A percentile compares a stretch with the other conserved stretches of the same genome.
phyloP scores from a whole-genome alignment of 2,888 invertebrate genomes.

The Danaus chrysippus region DNA sequence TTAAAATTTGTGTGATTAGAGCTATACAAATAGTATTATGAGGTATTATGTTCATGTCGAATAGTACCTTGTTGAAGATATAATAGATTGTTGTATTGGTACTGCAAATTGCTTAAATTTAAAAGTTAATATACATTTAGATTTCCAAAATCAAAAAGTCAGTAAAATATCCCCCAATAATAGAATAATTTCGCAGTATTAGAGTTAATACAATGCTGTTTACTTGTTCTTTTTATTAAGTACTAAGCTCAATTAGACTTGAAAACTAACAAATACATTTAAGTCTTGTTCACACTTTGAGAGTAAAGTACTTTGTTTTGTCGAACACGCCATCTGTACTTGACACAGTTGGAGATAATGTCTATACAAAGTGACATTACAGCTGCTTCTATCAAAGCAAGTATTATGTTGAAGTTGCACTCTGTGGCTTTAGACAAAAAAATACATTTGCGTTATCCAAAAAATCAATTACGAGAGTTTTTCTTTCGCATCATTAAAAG shows the following conservation, averaged over 20 bases:
- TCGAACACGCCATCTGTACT: conserved; percentile 9
- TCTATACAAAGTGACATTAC: not conserved
- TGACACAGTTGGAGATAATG: conserved; percentile 9
- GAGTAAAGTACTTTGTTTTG: conserved; percentile 17
- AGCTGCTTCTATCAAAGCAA: not conserved
- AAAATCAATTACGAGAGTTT: not conserved
- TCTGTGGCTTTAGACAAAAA: not conserved
- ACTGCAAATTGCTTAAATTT: no score
- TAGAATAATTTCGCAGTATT: not conserved
- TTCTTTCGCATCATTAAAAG: no score
- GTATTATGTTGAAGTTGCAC: not conserved
- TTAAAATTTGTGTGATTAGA: no score
- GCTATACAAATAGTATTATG: no score
- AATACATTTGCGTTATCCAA: not conserved
- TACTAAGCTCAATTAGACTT: not conserved
- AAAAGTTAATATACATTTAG: no score
- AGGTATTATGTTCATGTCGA: no score
- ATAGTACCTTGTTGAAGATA: no score
- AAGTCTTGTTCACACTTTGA: conserved; percentile 5
- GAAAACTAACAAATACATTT: conserved; percentile 4
- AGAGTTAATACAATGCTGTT: not conserved
- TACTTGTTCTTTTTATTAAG: not conserved
- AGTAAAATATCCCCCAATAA: not conserved
- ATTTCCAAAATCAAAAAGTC: no score
- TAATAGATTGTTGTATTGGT: no score